Percentiles rank a stretch among this genome's conserved stretches.
These are phyloP conservation scores for Aphidoletes aphidimyza DNA, from an alignment of 2,888 invertebrate genomes.

Conservation along the genomic window DNA sequence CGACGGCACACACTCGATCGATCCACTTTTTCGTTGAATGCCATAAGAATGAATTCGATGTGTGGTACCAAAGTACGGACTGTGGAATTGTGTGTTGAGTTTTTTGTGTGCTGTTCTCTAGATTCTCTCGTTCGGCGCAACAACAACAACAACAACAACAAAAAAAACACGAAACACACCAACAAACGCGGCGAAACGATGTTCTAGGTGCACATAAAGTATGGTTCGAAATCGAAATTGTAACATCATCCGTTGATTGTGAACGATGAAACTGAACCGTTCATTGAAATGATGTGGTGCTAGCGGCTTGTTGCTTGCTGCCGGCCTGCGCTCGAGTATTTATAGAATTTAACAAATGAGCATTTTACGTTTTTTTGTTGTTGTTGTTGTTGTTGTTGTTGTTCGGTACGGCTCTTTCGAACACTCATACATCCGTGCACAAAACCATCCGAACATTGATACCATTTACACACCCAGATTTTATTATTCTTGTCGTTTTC, in stretches of 20 bases:
- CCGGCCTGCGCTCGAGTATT: constrained; percentile 34
- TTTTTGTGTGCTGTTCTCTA: not conserved
- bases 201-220: not conserved
- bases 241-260: not conserved
- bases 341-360: constrained; percentile 51
- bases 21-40: constrained; percentile 2
- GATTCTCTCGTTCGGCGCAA: too few relatives aligned
- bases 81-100: not conserved
- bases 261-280: not conserved
- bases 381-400: too few relatives aligned
- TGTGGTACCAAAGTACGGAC: not conserved
- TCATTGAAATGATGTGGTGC: not conserved
- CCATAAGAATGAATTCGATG: not conserved
- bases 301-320: not conserved
- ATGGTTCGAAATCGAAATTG: constrained; percentile 28
- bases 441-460: not conserved
- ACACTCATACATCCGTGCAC: not conserved
- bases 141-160: too few relatives aligned
- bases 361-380: not conserved
- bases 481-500: constrained; percentile 39
- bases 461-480: constrained; percentile 46
- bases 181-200: not conserved
- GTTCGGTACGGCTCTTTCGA: not conserved
- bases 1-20: not conserved
- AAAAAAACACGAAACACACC: not conserved